Base-by-base conservation (phyloP, 2,888 invertebrate genomes). In the Diploptera punctata region DNA sequence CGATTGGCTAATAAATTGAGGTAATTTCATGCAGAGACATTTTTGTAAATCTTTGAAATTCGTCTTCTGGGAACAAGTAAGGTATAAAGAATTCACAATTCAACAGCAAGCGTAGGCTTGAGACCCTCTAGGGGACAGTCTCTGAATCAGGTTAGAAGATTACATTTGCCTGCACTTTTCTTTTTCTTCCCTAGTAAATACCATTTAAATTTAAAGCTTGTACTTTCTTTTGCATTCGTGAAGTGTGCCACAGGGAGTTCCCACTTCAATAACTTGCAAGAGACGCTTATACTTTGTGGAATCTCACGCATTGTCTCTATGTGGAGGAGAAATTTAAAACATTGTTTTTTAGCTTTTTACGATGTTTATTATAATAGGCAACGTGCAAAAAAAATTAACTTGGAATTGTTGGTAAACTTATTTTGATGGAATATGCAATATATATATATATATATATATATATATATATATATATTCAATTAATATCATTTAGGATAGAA, bases 81-180 rank as follows among this genome's bases (percentile, higher is more conserved):
- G 19, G 3, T 18, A 21, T n/a, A n/a, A n/a, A 33, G 33, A 33
- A 26, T 21, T 10, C 26, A 26, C 54, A 21, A 21, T 10, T 24
- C 21, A n/a, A n/a, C 16, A 13, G 47, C 47, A n/a, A 47, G 54
- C 10, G 13, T 54, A 16, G 21, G 5, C 3, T 21, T 21, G 3
- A 21, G 3, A 21, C 54, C 26, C 54, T 18, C 49, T 18, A 13
- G 54, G 54, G 54, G 54, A 54, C 26, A 54, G 24, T 54, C 3
- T 54, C 3, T 54, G 54, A 54, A 54, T 54, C 54, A 26, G 54
- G 54, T 54, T 54, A 26, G 54, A 21, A 54, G 54, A 54, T 54
- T 54, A 24, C 54, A 26, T 54, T 54, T 54, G 54, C 54, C 54
- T 54, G 54, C 26, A 54, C 21, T 54, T 54, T 54, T 54, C 54